phyloP scores from a whole-genome alignment of 2,113 vertebrate species.

The Polyodon spathula region DNA sequence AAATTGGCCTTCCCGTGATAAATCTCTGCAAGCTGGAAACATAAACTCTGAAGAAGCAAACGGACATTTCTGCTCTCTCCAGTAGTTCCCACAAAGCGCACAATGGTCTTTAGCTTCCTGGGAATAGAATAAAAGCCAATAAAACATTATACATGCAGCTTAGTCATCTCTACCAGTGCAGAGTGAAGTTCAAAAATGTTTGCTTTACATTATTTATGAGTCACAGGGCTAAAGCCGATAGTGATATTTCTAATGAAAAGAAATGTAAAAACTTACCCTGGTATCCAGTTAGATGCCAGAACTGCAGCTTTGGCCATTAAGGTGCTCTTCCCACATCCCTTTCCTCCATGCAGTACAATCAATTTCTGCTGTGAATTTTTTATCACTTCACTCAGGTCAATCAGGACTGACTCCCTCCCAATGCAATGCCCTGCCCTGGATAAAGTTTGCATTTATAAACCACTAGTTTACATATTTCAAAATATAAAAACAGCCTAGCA shows the following conservation, averaged over 20 bases:
- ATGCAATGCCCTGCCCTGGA: conserved; percentile 32
- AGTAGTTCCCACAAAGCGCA: conserved; percentile 40
- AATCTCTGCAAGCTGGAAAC: conserved; percentile 38
- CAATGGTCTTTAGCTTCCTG: conserved; percentile 31
- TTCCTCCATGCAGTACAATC: conserved; percentile 37
- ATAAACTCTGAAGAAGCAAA: conserved; percentile 41
- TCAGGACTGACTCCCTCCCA: conserved; percentile 38
- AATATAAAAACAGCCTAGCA: neutral
- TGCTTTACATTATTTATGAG: too few relatives aligned
- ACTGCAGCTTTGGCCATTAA: conserved; percentile 40
- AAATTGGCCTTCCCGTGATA: conserved; percentile 35
- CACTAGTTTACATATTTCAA: neutral
- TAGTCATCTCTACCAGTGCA: neutral
- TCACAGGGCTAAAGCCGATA: too few relatives aligned
- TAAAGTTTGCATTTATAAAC: neutral
- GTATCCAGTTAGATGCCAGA: conserved; percentile 38
- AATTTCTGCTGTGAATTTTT: conserved; percentile 21
- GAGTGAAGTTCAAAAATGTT: neutral
- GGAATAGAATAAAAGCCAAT: conserved; percentile 1
- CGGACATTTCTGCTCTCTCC: conserved; percentile 37
- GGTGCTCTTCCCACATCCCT: conserved; percentile 49
- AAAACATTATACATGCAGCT: conserved; percentile 5
- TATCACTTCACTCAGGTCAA: conserved; percentile 31
- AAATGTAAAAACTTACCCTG: conserved; percentile 32
- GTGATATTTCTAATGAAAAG: too few relatives aligned